Base-by-base conservation (phyloP, 2,888 invertebrate species). In the Cephus nigrinus region DNA sequence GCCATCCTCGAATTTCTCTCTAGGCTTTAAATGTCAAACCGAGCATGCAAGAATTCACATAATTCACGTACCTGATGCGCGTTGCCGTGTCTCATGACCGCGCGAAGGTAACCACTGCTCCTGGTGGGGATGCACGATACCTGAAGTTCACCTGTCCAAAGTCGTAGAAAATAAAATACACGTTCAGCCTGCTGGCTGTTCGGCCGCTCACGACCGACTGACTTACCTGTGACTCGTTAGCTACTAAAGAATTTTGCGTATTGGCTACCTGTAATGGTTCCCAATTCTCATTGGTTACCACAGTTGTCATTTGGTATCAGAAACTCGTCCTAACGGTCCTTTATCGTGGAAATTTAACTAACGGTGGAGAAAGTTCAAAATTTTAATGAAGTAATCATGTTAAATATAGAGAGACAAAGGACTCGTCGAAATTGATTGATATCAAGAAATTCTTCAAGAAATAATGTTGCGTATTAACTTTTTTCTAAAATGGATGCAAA, bases 41-140 rank as follows among this genome's bases (percentile, higher is more conserved):
- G 55, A 23, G 23, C 55, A 55, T 55, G 55, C 55, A 55, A 55
- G 23, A 55, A 55, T 55, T 55, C 55, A 23, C 23, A 55, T 55
- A 55, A n/a, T 30, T 30, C 35, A 76, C 82, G 76, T 87, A 88
- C 87, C 87, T 88, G 85, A 83, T 83, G 82, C 78, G 84, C 83
- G 85, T 82, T 79, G 81, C 77, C 81, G 76, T 81, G 84, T 85
- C 85, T 87, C 87, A 86, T 87, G 84, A 84, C 86, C 86, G 84
- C 82, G 35, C 33, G 74, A 35, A 33, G 36, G 74, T 33, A 55
- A 55, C 55, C 55, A 55, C 55, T 55, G 55, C 55, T 55, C 9
- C 23, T 55, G 23, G 55, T 55, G 55, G 55, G 55, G 55, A 55
- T 55, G 55, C 71, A 23, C 71, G 71, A 71, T 71, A 71, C 32